Conservation (phyloP, 2,113 vertebrate species). For the Oxyruncus cristatus region DNA sequence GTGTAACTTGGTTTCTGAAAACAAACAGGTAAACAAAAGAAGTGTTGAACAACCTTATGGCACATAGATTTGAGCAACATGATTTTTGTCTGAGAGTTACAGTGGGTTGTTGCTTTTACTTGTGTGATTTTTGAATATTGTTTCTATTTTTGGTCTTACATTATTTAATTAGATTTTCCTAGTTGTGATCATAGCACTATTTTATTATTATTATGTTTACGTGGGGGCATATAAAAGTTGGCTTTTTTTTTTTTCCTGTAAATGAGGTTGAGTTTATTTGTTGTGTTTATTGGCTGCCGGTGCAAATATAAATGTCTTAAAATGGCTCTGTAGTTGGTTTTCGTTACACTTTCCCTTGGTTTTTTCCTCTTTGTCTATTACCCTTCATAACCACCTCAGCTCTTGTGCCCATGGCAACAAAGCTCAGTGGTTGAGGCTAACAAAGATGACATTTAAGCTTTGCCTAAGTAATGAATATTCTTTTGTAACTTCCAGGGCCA, state of each 20-base stretch:
- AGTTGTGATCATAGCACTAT: neutral
- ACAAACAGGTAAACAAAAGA: conserved; percentile 19
- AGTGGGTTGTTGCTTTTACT: conserved; percentile 24
- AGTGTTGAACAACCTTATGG: conserved; percentile 4
- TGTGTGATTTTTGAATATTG: neutral
- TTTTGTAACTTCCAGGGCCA: conserved; percentile 57
- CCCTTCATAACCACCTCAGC: conserved; percentile 53
- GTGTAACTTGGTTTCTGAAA: conserved; percentile 41
- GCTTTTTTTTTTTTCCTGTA: neutral
- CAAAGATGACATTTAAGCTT: conserved; percentile 61
- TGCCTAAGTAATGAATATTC: conserved; percentile 63
- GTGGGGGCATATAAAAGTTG: neutral
- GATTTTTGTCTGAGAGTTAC: conserved; percentile 36
- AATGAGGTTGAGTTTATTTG: conserved; percentile 18
- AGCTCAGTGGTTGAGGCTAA: conserved; percentile 36
- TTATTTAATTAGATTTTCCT: conserved; percentile 35
- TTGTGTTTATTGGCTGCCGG: conserved; percentile 1
- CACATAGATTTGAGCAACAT: conserved; percentile 35
- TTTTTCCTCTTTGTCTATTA: conserved; percentile 40
- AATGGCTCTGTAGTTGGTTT: conserved; percentile 14
- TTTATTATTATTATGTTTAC: conserved; percentile 1
- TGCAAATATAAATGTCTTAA: neutral
- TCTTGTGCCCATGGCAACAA: conserved; percentile 59
- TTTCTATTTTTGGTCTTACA: conserved; percentile 17
- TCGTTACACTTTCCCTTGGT: conserved; percentile 30